Evolutionary conservation across 53 echinoderm and acorn worm species (phyloP).

Genomic region (Holothuria scabra): DNA sequence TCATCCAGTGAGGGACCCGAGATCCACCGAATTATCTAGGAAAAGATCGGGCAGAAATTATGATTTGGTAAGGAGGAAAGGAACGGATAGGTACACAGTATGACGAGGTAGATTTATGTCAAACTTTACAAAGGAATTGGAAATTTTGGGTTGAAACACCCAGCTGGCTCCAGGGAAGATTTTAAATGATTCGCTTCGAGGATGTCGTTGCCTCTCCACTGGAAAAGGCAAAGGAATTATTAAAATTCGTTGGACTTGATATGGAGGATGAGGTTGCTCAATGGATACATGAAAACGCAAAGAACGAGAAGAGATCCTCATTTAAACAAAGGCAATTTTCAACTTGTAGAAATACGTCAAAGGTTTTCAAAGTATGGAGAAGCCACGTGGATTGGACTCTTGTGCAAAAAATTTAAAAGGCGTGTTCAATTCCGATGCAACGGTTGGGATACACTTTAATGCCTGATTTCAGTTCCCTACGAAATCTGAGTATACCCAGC

Average conservation of each 20-base stretch:
- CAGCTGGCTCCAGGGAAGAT: conserved; percentile 50
- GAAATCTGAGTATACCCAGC: too few species aligned
- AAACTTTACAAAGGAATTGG: conserved; percentile 33
- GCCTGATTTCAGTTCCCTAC: too few species aligned
- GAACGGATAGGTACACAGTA: conserved; percentile 34
- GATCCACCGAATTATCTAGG: conserved; percentile 46
- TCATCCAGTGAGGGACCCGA: conserved; percentile 61
- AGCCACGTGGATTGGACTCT: not conserved
- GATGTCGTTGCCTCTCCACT: conserved; percentile 40
- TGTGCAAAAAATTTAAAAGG: conserved; percentile 35
- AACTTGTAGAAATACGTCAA: conserved; percentile 19
- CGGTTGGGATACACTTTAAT: conserved; percentile 37
- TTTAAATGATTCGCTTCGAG: conserved; percentile 59
- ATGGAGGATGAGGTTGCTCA: conserved; percentile 6
- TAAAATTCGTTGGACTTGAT: conserved; percentile 33
- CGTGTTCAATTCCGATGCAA: conserved; percentile 43
- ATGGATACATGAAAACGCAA: conserved; percentile 60
- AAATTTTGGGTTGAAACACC: conserved; percentile 9
- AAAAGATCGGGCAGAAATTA: conserved; percentile 18
- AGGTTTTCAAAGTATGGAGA: conserved; percentile 47
- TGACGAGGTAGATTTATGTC: conserved; percentile 47
- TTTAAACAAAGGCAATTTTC: not conserved
- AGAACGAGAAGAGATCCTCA: conserved; percentile 6
- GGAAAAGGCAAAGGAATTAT: conserved; percentile 42
- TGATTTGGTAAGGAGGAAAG: conserved; percentile 51